These are phyloP conservation scores for Ectropis crepuscularia DNA, from an alignment of 2,888 invertebrate genomes.

Conservation along the genomic window DNA sequence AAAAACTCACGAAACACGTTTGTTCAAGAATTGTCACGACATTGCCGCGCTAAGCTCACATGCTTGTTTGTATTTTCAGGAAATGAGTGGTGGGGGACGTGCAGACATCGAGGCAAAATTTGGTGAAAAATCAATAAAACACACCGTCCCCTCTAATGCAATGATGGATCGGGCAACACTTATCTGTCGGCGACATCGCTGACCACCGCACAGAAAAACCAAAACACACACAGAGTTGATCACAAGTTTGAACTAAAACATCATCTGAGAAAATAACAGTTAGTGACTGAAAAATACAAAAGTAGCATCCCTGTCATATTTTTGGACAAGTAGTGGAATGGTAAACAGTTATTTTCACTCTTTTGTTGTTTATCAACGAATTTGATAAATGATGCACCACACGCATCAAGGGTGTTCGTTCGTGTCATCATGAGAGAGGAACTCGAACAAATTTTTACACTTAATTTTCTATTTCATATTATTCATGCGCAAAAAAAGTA, in stretches of 20 bases:
- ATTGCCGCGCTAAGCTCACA: slow-evolving; percentile 36
- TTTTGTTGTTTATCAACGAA: slow-evolving; percentile 43
- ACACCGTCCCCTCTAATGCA: slow-evolving; percentile 71
- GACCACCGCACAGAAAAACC: slow-evolving; percentile 52
- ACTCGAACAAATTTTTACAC: not conserved
- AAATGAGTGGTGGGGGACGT: slow-evolving; percentile 27
- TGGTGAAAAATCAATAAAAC: slow-evolving; percentile 73
- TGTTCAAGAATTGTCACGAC: not conserved
- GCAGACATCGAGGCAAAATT: slow-evolving; percentile 49
- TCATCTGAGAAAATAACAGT: too few relatives aligned
- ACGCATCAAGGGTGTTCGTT: slow-evolving; percentile 1
- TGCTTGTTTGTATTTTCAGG: slow-evolving; percentile 43
- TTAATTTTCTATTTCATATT: not conserved
- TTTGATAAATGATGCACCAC: slow-evolving; percentile 24
- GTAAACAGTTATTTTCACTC: slow-evolving; percentile 51
- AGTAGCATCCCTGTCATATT: too few relatives aligned
- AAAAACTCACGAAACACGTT: too few relatives aligned
- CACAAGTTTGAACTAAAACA: too few relatives aligned
- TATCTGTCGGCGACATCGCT: slow-evolving; percentile 75
- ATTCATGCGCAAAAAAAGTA: slow-evolving; percentile 1
- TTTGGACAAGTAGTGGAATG: not conserved
- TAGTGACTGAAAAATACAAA: too few relatives aligned
- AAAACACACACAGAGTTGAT: not conserved
- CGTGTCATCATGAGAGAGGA: not conserved
- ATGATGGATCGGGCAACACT: slow-evolving; percentile 73